Base-by-base conservation (phyloP, 2,888 invertebrate genomes). In the Drosophila robusta region DNA sequence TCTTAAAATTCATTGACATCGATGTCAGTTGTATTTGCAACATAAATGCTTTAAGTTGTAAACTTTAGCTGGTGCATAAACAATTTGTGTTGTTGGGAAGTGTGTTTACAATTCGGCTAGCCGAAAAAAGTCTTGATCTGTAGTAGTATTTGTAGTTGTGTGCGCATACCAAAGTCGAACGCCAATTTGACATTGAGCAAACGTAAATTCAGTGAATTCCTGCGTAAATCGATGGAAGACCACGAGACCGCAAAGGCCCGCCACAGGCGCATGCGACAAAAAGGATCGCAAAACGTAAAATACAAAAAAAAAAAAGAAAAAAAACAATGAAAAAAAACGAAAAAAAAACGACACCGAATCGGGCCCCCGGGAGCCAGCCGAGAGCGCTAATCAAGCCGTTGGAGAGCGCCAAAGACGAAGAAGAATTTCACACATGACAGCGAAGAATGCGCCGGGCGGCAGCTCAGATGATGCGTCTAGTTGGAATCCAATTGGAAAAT, bases 101-200 rank as follows among this genome's bases (percentile, higher is more conserved):
- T 22, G 54, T 18, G 44, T 52, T 46, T 3, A 1, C 14, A 11
- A 14, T 32, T 34, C 36, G 50, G 34, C 26, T 45, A 16, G 46
- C 41, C 39, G 38, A 45, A 12, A 11, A 16, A 11, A n/a, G 42
- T 14, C 11, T 29, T 44, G 22, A 14, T 26, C 32, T 36, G 26
- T 63, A 50, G 50, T 26, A 54, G 56, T 46, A 45, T 49, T 54
- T 47, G 34, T 69, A 41, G 56, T 58, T 63, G 62, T 56, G 62
- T 58, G 61, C 47, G 70, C 85, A 89, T 86, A 89, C 85, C 85
- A 88, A 72, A 77, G 77, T 77, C 80, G 80, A 73, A 77, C 70
- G 83, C 88, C 89, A 80, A 79, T 86, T 89, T 86, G 85, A 86
- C 85, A 86, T 86, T 86, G 85, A 86, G 85, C 78, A 81, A 80